Evolutionary conservation across 2,113 vertebrate genomes (phyloP).

Genomic region (Eidolon helvum): DNA sequence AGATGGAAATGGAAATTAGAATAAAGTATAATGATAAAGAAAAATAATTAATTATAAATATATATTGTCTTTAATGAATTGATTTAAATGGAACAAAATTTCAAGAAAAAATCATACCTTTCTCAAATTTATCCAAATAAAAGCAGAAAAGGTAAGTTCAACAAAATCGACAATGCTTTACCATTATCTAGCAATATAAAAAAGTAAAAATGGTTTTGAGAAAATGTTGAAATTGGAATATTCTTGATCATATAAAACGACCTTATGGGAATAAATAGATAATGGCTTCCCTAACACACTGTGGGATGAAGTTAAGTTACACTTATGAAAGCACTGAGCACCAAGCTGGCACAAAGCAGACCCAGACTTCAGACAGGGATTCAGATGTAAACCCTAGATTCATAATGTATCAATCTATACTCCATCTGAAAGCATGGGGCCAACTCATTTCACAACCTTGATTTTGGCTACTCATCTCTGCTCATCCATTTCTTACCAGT

Average conservation of each 20-base stretch:
- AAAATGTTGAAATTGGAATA: background rate
- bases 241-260: background rate
- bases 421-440: background rate
- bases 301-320: background rate
- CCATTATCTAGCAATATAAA: background rate
- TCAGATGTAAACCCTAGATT: background rate
- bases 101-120: background rate
- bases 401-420: rapidly evolving
- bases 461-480: background rate
- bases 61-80: background rate
- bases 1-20: background rate
- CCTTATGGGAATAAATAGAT: background rate
- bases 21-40: background rate
- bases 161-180: background rate
- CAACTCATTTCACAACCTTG: background rate
- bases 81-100: background rate
- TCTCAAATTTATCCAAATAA: background rate
- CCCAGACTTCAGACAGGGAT: background rate
- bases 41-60: background rate
- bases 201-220: background rate
- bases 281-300: background rate
- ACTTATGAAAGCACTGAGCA: background rate
- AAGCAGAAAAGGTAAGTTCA: background rate
- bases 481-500: background rate
- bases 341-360: background rate